A percentile compares a stretch with the other conserved stretches of the same genome.
Conservation (phyloP, 2,113 vertebrate genomes). For the Noturus placidus region DNA sequence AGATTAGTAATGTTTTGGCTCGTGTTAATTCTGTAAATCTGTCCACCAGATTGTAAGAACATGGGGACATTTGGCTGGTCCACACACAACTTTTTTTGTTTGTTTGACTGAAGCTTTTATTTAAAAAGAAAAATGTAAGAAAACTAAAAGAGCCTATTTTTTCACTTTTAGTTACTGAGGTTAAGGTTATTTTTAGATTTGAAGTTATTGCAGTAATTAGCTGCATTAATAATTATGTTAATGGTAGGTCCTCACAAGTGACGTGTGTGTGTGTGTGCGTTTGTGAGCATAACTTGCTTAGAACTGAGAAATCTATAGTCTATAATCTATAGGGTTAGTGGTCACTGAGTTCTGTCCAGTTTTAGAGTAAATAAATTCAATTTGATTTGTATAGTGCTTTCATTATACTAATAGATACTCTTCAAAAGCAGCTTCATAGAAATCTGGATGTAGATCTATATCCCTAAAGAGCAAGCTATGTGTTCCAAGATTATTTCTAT, state of each 20-base stretch:
- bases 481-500: neutral
- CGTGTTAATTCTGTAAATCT: neutral
- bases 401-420: neutral
- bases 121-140: neutral
- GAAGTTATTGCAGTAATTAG: neutral
- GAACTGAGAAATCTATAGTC: too few species aligned
- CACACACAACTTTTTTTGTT: neutral
- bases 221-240: neutral
- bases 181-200: neutral
- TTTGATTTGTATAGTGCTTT: neutral
- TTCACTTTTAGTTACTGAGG: neutral
- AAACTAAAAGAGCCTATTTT: neutral
- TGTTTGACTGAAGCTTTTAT: neutral
- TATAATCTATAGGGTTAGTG: too few species aligned
- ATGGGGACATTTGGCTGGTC: neutral
- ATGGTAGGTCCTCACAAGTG: neutral
- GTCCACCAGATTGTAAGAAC: neutral
- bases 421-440: neutral
- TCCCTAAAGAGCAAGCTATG: neutral
- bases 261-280: neutral
- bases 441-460: neutral
- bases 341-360: neutral
- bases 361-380: neutral
- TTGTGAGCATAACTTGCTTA: neutral
- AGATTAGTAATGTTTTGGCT: neutral